Evolutionary conservation across 2,888 invertebrate species (phyloP), one percentile per base, ranked within the genome.

Genomic region (Papilio gigon): DNA sequence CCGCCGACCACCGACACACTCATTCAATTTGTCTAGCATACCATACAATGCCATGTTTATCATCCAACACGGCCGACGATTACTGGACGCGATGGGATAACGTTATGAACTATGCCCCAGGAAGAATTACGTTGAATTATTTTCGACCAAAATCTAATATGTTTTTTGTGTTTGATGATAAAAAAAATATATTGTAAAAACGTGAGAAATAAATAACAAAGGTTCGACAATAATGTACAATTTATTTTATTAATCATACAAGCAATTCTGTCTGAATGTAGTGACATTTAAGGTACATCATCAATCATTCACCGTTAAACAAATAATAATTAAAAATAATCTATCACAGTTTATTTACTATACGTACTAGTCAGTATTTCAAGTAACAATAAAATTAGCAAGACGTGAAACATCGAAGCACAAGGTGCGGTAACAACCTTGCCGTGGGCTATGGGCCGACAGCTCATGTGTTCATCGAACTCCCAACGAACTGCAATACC

Each of bases 21-120:
- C 83, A 77, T 80, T 82, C 83, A 82, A 81, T 84, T 83, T 83
- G 85, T 84, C 83, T 77, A 76, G 79, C 77, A 79, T 75, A 75
- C 75, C 73, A 74, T 73, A 76, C 77, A 75, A 77, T 75, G 73
- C 75, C 70, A 70, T 78, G 78, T 76, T 77, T 77, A 77, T 75
- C 80, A 74, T 77, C 79, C 75, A 79, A 77, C 80, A 77, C 71
- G 70, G 42, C 50, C 70, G 64, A 66, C 69, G 67, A 47, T 50
- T 68, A 50, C 44, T 40, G 68, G 42, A 62, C 50, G 68, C 66
- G 53, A 58, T 66, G 60, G 50, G 30, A 37, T 68, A 50, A 37
- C 67, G 44, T 30, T 25, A 53, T 27, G 27, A 53, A 53, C 25
- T 53, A 27, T 27, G 27, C 27, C 27, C 50, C 50, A 27, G 50